Evolutionary conservation across 2,888 invertebrate genomes (phyloP).

Genomic region (Pemphredon lugubris): DNA sequence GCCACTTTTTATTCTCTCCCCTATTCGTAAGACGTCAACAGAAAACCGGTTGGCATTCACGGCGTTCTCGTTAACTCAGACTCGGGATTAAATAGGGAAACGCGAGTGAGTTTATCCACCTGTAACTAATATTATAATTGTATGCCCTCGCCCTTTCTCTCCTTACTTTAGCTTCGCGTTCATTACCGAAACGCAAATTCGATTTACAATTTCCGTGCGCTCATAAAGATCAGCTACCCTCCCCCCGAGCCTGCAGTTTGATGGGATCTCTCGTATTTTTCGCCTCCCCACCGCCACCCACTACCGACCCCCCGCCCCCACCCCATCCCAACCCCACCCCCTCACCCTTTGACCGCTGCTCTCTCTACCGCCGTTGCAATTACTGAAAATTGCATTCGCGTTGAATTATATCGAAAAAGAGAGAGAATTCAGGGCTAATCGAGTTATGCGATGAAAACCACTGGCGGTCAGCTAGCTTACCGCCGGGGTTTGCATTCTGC

Average conservation of each 20-base stretch:
- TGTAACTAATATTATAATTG: background rate
- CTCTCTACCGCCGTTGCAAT: slow-evolving; percentile 69
- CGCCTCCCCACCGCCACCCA: slow-evolving; percentile 24
- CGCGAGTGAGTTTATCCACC: background rate
- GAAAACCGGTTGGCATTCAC: background rate
- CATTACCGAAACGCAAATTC: slow-evolving; percentile 33
- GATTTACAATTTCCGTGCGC: slow-evolving; percentile 44
- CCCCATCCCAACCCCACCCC: slow-evolving; percentile 12
- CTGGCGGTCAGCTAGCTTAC: slow-evolving; percentile 76
- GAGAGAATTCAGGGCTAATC: slow-evolving; percentile 75
- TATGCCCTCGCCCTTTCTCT: background rate
- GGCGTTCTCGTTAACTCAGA: background rate
- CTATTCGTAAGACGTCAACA: background rate
- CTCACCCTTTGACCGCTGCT: slow-evolving; percentile 48
- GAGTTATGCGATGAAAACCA: slow-evolving; percentile 78
- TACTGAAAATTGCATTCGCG: slow-evolving; percentile 76
- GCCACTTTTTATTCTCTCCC: background rate
- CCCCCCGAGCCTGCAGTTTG: slow-evolving; percentile 44
- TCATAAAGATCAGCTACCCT: slow-evolving; percentile 66
- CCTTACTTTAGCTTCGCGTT: slow-evolving; percentile 15
- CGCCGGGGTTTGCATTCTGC: slow-evolving; percentile 72
- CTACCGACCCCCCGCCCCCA: slow-evolving; percentile 2
- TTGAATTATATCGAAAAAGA: slow-evolving; percentile 72
- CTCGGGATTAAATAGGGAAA: background rate
- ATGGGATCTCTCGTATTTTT: slow-evolving; percentile 58